Conservation (phyloP, 2,888 invertebrate species). For the Brachylomia viminalis region DNA sequence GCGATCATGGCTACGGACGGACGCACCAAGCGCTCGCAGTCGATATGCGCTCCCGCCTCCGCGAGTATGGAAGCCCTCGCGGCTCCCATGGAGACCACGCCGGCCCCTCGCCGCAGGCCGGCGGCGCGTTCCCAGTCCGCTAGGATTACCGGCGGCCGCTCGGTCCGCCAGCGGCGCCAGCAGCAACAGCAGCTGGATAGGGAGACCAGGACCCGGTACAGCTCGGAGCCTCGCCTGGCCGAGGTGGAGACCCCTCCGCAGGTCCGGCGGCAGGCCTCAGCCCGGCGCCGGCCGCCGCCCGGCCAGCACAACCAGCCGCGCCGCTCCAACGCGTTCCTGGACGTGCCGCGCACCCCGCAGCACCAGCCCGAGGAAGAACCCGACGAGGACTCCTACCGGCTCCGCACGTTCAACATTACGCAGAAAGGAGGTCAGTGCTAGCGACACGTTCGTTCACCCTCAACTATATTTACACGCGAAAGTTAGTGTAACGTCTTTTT, state of each 20-base stretch:
- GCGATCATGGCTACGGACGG: constrained; percentile 92
- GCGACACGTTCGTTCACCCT: constrained; percentile 83
- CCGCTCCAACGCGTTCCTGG: constrained; percentile 93
- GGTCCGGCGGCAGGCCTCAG: constrained; percentile 91
- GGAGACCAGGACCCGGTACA: constrained; percentile 91
- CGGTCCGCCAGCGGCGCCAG: constrained; percentile 86
- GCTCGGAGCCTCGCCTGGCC: constrained; percentile 92
- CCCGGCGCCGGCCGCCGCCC: constrained; percentile 89
- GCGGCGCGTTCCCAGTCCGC: constrained; percentile 95
- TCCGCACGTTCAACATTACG: constrained; percentile 97
- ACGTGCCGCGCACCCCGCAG: constrained; percentile 90
- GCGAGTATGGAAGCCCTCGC: constrained; percentile 92
- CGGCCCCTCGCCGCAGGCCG: constrained; percentile 91
- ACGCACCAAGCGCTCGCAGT: constrained; percentile 93
- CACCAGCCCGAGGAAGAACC: constrained; percentile 91
- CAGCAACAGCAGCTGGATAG: constrained; percentile 87
- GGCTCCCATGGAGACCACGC: constrained; percentile 89
- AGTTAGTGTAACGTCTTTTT: constrained; percentile 79
- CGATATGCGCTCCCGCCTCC: constrained; percentile 93
- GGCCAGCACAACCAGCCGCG: constrained; percentile 88
- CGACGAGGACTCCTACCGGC: constrained; percentile 96
- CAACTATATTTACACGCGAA: constrained; percentile 80
- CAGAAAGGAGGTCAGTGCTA: constrained; percentile 95
- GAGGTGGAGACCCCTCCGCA: constrained; percentile 93
- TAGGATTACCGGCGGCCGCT: constrained; percentile 92